Base-by-base conservation (phyloP, 2,113 vertebrate species). In the Zingel zingel region DNA sequence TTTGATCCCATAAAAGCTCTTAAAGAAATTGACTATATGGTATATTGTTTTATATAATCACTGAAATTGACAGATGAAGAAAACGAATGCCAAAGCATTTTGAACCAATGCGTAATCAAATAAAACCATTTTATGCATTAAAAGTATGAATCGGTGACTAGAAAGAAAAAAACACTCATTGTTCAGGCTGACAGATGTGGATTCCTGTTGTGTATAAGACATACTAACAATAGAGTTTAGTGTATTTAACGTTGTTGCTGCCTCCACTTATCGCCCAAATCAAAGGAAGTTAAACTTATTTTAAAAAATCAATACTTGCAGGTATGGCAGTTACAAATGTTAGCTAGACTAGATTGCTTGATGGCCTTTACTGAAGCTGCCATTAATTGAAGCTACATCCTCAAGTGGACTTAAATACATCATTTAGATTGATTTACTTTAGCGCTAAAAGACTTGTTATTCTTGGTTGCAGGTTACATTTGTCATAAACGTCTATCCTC, bases 381-480 rank as follows among this genome's bases (percentile, higher is more conserved):
- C 0, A 12, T 74, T 76, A 71, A 66, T 59, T 76, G 25, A 85
- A 85, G 59, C 13, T 14, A 51, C 61, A 59, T 79, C 45, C 48
- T 74, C 56, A 16, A 30, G 57, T 75, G 50, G 50, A 43, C n/a
- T 61, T 56, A 58, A 84, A 74, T 63, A 27, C 58, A 64, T 62
- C 3, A 45, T 54, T 76, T 36, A 16, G 19, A 53, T 45, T 58
- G 27, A 58, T 77, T 70, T 50, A 48, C 39, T 71, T 48, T 12
- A 10, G 58, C 51, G 74, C 58, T 30, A 2, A 48, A 25, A 27
- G 19, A 43, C 25, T 63, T 33, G 23, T 14, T 61, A 3, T 3
- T 27, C 19, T 25, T 59, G 4, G 30, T 61, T 36, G 19, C 8
- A 30, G 12, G 23, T 2, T 33, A 23, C 19, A 14, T 57, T 48